A percentile compares a stretch with the other conserved stretches of the same genome.
Evolutionary conservation across 2,797 vertebrate genomes (phyloP).

Genomic region (Alectoris magna): DNA sequence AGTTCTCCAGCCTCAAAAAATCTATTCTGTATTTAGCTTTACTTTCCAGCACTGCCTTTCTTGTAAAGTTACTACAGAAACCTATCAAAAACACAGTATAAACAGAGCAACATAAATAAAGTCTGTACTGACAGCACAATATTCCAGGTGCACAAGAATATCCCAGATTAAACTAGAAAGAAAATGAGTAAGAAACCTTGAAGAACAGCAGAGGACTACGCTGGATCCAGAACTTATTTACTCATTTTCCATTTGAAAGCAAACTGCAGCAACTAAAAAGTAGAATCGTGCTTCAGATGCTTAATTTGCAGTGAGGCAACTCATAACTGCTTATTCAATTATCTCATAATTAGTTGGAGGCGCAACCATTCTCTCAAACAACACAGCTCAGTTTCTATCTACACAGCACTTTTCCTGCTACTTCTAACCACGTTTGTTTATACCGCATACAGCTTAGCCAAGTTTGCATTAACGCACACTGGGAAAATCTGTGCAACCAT

Average conservation of each 20-base stretch:
- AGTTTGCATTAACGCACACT: background rate
- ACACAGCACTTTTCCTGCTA: background rate
- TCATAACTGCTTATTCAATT: background rate
- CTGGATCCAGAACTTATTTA: background rate
- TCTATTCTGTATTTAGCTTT: background rate
- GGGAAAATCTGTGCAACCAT: constrained; percentile 1
- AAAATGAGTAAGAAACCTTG: background rate
- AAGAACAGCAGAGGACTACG: background rate
- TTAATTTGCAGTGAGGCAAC: background rate
- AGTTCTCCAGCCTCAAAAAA: background rate
- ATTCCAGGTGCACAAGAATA: background rate
- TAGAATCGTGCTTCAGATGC: background rate
- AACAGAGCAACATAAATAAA: background rate
- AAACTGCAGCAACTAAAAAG: background rate
- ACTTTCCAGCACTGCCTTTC: background rate
- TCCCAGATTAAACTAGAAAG: background rate
- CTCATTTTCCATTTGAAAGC: background rate
- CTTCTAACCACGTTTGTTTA: background rate
- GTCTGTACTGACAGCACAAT: background rate
- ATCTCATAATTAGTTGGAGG: background rate
- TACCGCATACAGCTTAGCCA: background rate
- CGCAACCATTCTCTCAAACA: background rate
- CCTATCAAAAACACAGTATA: background rate
- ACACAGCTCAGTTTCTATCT: background rate
- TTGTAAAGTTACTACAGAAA: background rate